Conservation (phyloP, 1,140 invertebrate species). For the Pseudomyrmex flavicornis region DNA sequence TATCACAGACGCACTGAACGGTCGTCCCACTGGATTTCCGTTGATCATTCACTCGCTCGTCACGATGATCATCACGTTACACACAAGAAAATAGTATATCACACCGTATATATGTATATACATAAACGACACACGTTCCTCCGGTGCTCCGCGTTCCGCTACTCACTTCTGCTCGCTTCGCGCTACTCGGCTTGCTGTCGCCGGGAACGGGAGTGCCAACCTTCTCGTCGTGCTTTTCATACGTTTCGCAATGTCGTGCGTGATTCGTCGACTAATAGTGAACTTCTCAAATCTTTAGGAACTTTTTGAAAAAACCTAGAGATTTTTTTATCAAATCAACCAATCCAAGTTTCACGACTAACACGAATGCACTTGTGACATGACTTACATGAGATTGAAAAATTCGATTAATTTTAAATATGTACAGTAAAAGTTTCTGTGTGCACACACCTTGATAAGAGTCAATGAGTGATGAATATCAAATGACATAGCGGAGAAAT, state of each 20-base stretch:
- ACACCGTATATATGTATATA: not conserved
- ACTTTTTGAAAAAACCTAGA: not conserved
- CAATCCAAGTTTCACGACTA: no score
- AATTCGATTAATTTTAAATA: not conserved
- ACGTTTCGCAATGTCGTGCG: not conserved
- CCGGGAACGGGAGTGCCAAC: constrained; percentile 5
- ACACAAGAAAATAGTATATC: not conserved
- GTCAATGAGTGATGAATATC: no score
- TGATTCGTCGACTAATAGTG: not conserved
- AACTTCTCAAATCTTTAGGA: not conserved
- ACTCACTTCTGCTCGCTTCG: constrained; percentile 34
- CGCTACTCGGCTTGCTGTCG: constrained; percentile 29
- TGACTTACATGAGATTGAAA: no score
- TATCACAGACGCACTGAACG: constrained; percentile 21
- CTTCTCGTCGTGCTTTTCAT: not conserved
- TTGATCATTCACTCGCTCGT: not conserved
- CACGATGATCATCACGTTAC: not conserved
- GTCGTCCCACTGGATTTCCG: not conserved
- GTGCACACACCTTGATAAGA: no score
- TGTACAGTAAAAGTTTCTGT: not conserved
- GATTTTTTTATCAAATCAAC: not conserved
- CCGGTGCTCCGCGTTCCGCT: not conserved
- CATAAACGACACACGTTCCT: not conserved
- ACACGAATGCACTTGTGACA: no score
- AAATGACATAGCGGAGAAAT: no score